Conservation (phyloP, 1,140 invertebrate genomes). For the Aricia agestis region DNA sequence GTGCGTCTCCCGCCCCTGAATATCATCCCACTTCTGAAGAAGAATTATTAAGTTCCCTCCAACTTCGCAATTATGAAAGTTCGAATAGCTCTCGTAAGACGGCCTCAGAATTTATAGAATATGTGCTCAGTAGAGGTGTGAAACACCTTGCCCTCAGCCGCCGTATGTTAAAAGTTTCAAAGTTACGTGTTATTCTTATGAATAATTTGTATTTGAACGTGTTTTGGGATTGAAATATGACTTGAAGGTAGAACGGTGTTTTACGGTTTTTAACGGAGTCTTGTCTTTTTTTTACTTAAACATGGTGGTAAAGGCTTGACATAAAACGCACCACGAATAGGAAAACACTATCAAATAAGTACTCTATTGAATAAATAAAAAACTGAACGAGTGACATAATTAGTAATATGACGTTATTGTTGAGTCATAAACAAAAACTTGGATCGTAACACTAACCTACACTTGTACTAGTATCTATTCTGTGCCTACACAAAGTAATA, state of each 20-base stretch:
- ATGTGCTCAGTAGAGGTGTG: slow-evolving; percentile 51
- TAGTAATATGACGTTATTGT: too few species aligned
- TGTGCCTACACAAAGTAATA: too few species aligned
- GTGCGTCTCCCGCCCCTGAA: slow-evolving; percentile 57
- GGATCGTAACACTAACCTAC: too few species aligned
- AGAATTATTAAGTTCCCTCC: slow-evolving; percentile 75
- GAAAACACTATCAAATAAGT: too few species aligned
- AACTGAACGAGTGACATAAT: too few species aligned
- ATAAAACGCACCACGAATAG: too few species aligned
- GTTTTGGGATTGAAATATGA: background rate
- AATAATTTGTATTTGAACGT: slow-evolving; percentile 1
- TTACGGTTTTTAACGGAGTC: background rate
- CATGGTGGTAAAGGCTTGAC: too few species aligned
- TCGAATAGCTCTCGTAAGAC: slow-evolving; percentile 73
- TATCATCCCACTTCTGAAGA: slow-evolving; percentile 73
- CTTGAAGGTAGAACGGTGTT: background rate
- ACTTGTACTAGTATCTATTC: too few species aligned
- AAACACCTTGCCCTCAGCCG: slow-evolving; percentile 45
- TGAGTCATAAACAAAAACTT: too few species aligned
- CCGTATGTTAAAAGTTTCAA: slow-evolving; percentile 17
- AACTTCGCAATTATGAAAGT: slow-evolving; percentile 76
- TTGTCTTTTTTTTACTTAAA: too few species aligned
- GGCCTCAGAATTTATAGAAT: slow-evolving; percentile 74
- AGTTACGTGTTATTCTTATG: slow-evolving; percentile 7
- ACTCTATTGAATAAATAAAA: too few species aligned